phyloP scores from a whole-genome alignment of 92 coral and sea anemone genomes.

The Phenganax subtilis region DNA sequence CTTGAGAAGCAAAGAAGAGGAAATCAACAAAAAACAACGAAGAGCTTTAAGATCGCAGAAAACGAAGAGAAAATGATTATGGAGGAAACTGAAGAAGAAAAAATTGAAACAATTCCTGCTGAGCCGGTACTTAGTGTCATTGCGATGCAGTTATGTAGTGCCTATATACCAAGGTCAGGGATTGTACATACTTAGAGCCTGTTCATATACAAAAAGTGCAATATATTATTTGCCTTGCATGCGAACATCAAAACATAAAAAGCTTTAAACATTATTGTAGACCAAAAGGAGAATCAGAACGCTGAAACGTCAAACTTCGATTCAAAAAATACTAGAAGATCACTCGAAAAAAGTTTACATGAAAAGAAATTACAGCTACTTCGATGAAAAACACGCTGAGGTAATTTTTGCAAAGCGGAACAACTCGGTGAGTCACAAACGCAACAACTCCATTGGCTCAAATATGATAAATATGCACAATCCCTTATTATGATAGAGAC shows the following conservation, averaged over 20 bases:
- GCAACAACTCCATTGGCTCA: no score
- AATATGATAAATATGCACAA: no score
- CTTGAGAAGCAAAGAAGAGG: constrained; percentile 3
- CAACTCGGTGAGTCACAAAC: no score
- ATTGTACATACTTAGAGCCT: no score
- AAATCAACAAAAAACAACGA: constrained; percentile 1
- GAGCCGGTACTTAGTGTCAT: background rate
- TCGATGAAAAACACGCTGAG: background rate
- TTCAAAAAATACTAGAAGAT: constrained; percentile 35
- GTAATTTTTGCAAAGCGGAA: background rate
- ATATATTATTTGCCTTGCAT: background rate
- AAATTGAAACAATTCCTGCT: background rate
- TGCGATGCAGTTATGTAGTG: background rate
- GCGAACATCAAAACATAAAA: background rate
- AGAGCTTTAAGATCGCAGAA: no score
- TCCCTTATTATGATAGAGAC: no score
- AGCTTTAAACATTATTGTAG: background rate
- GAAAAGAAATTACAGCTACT: background rate
- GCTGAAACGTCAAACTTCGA: constrained; percentile 27
- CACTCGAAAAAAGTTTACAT: constrained; percentile 8
- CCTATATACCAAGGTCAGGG: background rate
- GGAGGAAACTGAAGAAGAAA: background rate
- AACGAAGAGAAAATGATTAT: background rate
- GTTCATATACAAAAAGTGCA: no score
- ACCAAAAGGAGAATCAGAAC: constrained; percentile 5